Evolutionary conservation across 23 tunicate genomes (phyloP), one percentile per base, ranked within the genome.

Genomic region (Phallusia fumigata): DNA sequence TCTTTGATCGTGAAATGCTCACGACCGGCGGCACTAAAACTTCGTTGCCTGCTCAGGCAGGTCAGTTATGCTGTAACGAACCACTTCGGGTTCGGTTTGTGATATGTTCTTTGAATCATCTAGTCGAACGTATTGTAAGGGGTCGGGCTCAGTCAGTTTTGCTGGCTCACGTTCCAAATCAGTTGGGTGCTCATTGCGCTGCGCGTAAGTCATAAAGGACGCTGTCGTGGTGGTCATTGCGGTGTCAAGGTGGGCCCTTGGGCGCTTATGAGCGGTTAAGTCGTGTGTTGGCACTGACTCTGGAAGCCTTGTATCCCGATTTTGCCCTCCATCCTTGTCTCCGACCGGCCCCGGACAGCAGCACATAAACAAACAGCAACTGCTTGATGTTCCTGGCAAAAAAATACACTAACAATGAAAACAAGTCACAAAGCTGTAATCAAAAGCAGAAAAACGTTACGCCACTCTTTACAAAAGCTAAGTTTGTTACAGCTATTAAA

Each of bases 141-240:
- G 26, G 16, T 58, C 69, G 3, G 69, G 69, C 28, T 58, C 69
- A 5, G 69, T 58, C 3, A 6, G 28, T 24, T 58, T 58, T 21
- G 80, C 80, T 18, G 53, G 33, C 26, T 36, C 5, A 2, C 19
- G 18, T 26, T 77, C 53, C 22, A 77, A 16, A 16, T 26, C 80
- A 0, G 53, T 36, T 26, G 80, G 80, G 32, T 44, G 80, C 53
- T 77, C 80, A 44, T 77, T 15, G 21, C 80, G 52, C 33, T 77
- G 80, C 24, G 80, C 45, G 15, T 77, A 44, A 26, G 13, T 77
- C 80, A 77, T 77, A 19, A 77, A 35, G 28, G 44, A 77, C 1
- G 80, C 80, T 33, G 80, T 77, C 19, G 80, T 77, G 44, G 80
- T 26, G 51, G 80, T 35, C 80, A 77, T 77, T 19, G 80, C 80